Base-by-base conservation (phyloP, 92 coral and sea anemone species). In the Porites lobata region DNA sequence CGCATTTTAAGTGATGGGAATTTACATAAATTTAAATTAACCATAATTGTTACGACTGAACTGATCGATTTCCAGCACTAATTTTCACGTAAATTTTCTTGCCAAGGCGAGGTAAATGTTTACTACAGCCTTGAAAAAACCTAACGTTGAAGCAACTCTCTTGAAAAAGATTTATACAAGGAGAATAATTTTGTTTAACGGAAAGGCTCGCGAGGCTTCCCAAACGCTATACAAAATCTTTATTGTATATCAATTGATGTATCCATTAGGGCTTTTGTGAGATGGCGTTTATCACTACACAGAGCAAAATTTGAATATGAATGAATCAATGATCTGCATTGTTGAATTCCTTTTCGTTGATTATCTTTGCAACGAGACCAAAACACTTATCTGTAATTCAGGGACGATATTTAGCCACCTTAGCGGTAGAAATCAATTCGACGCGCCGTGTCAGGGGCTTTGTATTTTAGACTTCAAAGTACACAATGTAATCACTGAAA, bases 271-370 rank as follows among this genome's bases (percentile, higher is more conserved):
- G 76, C 88, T 77, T 92, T 94, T 94, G 95, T 92, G 89, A 38
- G 14, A 85, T 91, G 87, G 71, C 96, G 95, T 92, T 95, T 95
- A 95, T 85, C 85, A 91, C 98, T 81, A 76, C 88, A 94, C 95
- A 88, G 93, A 47, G 78, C 78, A 81, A 90, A 92, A 98, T 98
- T 95, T 98, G 98, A 98, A 95, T 96, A 95, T 93, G 99, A 97
- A 95, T 95, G 92, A 89, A 83, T 90, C 84, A 86, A 91, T 87
- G 93, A 92, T 92, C 87, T 87, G 85, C 95, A 94, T 92, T 94
- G 98, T 91, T 93, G 94, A 98, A 95, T 91, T 93, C 98, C 89
- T 86, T 90, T 91, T 87, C 75, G 73, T 73, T 93, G 98, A 95
- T 93, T 93, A 95, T 93, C 79, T 94, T 88, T 86, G 91, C 77